Evolutionary conservation across 2,888 invertebrate genomes (phyloP), one percentile per base, ranked within the genome.

Genomic region (Nomada goodeniana): DNA sequence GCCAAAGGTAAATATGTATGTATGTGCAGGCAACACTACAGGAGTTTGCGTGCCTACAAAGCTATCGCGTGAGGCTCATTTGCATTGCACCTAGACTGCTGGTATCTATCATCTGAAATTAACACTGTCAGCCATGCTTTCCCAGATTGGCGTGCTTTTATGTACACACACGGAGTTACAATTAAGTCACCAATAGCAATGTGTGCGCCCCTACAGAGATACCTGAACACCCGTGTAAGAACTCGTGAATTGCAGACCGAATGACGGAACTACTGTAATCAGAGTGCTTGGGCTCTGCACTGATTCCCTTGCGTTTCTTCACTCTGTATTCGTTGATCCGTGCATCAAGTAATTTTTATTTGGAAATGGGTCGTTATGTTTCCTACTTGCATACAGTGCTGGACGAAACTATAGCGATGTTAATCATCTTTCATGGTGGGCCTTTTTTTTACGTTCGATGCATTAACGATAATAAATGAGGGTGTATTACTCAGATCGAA

Each of bases 51-150:
- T 86, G 89, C 86, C 77, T 82, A 75, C 81, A 55, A 83, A 88
- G 86, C 82, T 86, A 89, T 92, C 91, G 92, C 92, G 92, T 92
- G 92, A 88, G 89, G 84, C 87, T 90, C 90, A 91, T 92, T 92
- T 91, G 89, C 91, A 92, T 89, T 88, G 90, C 86, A 80, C 75
- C 80, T 80, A 76, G 83, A 79, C 82, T 53, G 47, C 67, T 53
- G 82, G 84, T 92, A 92, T 92, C 92, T 92, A 91, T 92, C 91
- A 92, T 92, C 92, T 91, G 90, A 91, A 92, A 92, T 92, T 92
- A 92, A 92, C 92, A 91, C 92, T 91, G 91, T 91, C 91, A 88
- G 89, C 87, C 86, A 85, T 88, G 85, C 88, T 89, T 91, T 91
- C 84, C 88, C 83, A 83, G 87, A 89, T 90, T 87, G 86, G 81